Evolutionary conservation across 1,140 invertebrate genomes (phyloP), one percentile per base, ranked within the genome.

Genomic region (Drosophila mayri): DNA sequence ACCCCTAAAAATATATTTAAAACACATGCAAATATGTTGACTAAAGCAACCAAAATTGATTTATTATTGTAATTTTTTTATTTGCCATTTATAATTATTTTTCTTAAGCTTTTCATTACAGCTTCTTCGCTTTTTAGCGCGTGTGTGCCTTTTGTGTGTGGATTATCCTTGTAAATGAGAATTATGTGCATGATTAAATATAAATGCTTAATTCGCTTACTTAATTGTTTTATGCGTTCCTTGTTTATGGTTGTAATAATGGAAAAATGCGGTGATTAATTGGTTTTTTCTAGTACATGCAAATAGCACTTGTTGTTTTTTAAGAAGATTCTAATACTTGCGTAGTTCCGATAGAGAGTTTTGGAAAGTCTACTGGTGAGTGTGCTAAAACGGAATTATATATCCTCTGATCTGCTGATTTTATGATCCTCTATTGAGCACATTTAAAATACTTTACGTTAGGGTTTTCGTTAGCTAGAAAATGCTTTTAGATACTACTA

Each of bases 401-500:
- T 68, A 37, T 57, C 65, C 43, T 20, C 37, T 14, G 37, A 38
- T 54, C 54, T 61, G 35, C 38, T 40, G 28, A 25, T 52, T 58
- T 25, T 8, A 43, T 11, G 59, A 54, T 32, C 18, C 55, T 72
- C 61, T 68, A 73, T 87, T 90, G 84, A 88, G 84, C 84, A 88
- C 73, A 81, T 84, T 83, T 75, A 90, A 90, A 88, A 87, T 87
- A 87, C 85, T 88, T 71, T 79, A 67, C 43, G 72, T 87, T 74
- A 49, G 38, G 41, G 52, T 1, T 73, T 70, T 88, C 40, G 65
- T 83, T 88, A 81, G 84, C 54, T 81, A 71, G 73, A 80, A 71
- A 78, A 67, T 50, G 65, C 35, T 55, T 70, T 75, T 83, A 87
- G 62, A 83, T 58, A 59, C 85, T 87, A 87, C 77, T 84, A 84